Evolutionary conservation across 1,140 invertebrate species (phyloP), one percentile per base, ranked within the genome.

Genomic region (Elymnias hypermnestra): DNA sequence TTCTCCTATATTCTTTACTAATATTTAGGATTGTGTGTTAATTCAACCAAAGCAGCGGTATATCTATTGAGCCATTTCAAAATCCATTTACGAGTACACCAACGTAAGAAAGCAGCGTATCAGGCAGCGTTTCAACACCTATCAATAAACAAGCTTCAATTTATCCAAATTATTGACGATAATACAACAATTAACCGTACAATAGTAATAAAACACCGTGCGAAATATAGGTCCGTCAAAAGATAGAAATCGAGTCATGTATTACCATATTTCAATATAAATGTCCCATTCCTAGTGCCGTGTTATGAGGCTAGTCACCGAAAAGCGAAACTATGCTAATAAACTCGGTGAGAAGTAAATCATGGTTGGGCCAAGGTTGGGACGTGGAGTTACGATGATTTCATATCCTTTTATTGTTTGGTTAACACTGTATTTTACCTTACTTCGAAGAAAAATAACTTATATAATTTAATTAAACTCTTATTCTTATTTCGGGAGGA

Each of bases 251-350:
- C 45, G 28, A 14, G 31, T 13, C 37, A 23, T 49, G 43, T 47
- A 47, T 42, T 47, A 29, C 31, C 51, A 53, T 53, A 48, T 53
- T 53, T 48, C 44, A 48, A 42, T 53, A 48, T 17, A 45, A 52
- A 45, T 48, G 41, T 49, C 28, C 41, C 41, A 44, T 39, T 46
- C 44, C 45, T 35, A 39, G 18, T 25, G 22, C 15, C 33, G 44
- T 41, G 41, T 38, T 48, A 40, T 39, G 53, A 37, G 49, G 36
- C 52, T 63, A 71, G 71, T 74, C 73, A 77, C 57, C 57, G 49
- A 70, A 65, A 57, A 54, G 55, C 56, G 48, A 62, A 57, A 57
- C 63, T 72, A 74, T 72, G 64, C 39, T 69, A 77, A 77, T 71
- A 66, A 64, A 54, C 38, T 40, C 48, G 26, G 43, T 48, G 46